Evolutionary conservation across 2,113 vertebrate genomes (phyloP).

Genomic region (human): DNA sequence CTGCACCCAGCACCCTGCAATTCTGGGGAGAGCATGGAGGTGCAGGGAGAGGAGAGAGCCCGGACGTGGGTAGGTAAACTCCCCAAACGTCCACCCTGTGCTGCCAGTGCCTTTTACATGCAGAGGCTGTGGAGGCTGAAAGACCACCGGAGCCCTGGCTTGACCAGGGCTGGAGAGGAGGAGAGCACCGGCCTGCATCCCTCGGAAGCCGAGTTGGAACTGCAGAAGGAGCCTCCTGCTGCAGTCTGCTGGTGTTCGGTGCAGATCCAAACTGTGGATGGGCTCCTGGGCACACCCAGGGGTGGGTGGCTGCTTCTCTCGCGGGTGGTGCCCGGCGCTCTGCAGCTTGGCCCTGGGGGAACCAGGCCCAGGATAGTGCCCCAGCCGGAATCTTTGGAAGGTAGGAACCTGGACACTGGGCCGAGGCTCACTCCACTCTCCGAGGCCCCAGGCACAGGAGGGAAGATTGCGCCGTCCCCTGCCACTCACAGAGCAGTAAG

Average conservation of each 20-base stretch:
- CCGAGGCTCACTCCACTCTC: neutral
- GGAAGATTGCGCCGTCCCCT: no score
- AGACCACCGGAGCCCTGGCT: no score
- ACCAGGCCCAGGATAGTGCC: neutral
- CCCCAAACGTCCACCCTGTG: neutral
- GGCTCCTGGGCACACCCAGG: neutral
- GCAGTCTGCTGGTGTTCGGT: no score
- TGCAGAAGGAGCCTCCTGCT: no score
- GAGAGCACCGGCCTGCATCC: rapidly evolving
- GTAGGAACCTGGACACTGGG: neutral
- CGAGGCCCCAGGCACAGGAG: neutral
- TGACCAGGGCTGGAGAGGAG: no score
- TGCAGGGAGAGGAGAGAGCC: neutral
- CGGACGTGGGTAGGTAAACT: neutral
- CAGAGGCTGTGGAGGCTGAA: no score
- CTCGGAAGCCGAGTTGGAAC: no score
- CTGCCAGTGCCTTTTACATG: neutral
- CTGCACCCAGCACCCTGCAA: no score
- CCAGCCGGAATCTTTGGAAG: neutral
- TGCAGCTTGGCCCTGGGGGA: no score
- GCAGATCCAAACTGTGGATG: no score
- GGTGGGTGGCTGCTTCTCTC: neutral
- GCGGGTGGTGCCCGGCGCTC: no score
- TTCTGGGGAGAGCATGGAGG: neutral
- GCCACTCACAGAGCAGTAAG: no score